Evolutionary conservation across 2,113 vertebrate genomes (phyloP).

Genomic region (Cyphomyrus plagiostoma): DNA sequence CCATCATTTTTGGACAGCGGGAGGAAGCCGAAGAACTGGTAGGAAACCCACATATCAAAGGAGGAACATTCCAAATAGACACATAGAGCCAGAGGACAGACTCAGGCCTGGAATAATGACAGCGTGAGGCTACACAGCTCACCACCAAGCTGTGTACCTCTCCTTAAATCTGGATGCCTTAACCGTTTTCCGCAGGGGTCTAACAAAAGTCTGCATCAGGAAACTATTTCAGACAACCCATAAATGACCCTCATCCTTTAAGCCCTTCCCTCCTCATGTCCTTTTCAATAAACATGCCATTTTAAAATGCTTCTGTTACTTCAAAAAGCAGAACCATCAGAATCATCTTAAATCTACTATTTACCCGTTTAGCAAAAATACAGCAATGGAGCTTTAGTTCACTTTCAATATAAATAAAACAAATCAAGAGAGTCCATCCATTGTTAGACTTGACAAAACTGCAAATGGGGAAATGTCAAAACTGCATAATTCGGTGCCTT

Average conservation of each 20-base stretch:
- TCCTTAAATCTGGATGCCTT: not conserved
- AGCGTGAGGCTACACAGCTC: not conserved
- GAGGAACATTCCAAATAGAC: not conserved
- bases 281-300: not conserved
- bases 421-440: not conserved
- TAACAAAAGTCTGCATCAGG: not conserved
- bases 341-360: not conserved
- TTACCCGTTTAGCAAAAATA: not conserved
- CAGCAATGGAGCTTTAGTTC: not conserved
- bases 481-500: not conserved
- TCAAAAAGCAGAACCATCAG: not conserved
- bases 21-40: not conserved
- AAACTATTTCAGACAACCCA: not conserved
- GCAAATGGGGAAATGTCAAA: not conserved
- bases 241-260: not conserved
- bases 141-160: not conserved
- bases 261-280: not conserved
- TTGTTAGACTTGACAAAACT: not conserved
- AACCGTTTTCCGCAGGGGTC: not conserved
- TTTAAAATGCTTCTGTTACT: not conserved
- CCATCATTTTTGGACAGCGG: not conserved
- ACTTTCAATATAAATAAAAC: not conserved
- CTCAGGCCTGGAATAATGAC: not conserved
- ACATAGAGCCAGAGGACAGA: not conserved
- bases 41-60: not conserved